These are phyloP conservation scores for Ispidina picta DNA, from an alignment of 2,797 vertebrate genomes.

Conservation along the genomic window DNA sequence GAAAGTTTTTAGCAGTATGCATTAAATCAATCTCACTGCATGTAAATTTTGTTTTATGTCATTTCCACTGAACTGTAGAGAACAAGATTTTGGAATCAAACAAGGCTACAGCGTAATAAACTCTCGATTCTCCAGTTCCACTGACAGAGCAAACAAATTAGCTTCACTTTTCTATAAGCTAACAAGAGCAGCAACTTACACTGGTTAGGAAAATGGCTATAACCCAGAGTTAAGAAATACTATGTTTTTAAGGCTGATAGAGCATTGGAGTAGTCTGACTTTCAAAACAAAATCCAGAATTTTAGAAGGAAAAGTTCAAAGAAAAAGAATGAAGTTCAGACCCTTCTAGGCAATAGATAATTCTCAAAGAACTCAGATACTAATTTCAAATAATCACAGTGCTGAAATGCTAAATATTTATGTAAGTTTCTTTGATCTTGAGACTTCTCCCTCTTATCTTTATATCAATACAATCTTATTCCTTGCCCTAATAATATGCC, in stretches of 20 bases:
- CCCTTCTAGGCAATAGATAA: background rate
- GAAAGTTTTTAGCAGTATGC: background rate
- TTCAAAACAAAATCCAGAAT: background rate
- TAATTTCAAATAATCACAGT: background rate
- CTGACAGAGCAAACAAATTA: background rate
- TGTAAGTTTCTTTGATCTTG: background rate
- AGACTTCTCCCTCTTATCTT: background rate
- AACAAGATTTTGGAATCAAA: background rate
- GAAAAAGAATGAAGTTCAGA: background rate
- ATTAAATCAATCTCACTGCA: background rate
- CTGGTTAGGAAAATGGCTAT: background rate
- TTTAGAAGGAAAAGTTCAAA: background rate
- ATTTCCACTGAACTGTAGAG: background rate
- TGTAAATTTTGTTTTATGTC: fast-evolving
- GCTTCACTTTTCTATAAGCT: background rate
- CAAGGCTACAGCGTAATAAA: background rate
- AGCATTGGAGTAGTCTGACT: background rate
- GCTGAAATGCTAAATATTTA: background rate
- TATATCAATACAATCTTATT: background rate
- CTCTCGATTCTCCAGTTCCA: background rate
- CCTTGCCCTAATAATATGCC: background rate
- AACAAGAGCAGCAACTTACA: background rate
- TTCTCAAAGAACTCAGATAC: background rate
- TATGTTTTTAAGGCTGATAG: background rate
- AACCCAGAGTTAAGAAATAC: background rate